phyloP scores from a whole-genome alignment of 1,140 invertebrate species.

The Tetraneura akinire region DNA sequence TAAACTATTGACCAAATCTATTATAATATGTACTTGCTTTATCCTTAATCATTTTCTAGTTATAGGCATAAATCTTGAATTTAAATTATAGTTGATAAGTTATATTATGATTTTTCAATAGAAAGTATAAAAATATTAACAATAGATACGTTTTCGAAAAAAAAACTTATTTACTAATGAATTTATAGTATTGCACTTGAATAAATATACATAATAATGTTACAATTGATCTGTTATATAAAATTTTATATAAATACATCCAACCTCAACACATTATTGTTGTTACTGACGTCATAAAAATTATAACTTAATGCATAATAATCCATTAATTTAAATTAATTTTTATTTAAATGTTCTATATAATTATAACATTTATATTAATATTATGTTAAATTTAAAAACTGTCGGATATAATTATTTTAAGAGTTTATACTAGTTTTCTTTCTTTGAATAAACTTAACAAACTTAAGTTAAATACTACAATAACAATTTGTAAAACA shows the following conservation, averaged over 20 bases:
- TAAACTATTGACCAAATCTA: neutral
- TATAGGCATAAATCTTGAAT: neutral
- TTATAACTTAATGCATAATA: neutral
- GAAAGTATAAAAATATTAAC: slow-evolving; percentile 1
- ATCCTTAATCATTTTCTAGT: neutral
- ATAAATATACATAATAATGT: slow-evolving; percentile 28
- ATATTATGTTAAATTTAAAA: no score
- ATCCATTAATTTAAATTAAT: neutral
- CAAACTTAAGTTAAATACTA: no score
- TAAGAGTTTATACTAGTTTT: no score
- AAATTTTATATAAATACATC: slow-evolving; percentile 6
- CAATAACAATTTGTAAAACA: no score
- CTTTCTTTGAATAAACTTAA: no score
- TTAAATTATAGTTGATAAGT: slow-evolving; percentile 3
- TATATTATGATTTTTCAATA: neutral
- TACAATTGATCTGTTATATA: slow-evolving; percentile 32
- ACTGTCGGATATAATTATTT: no score
- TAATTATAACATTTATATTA: no score
- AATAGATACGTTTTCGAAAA: slow-evolving; percentile 11
- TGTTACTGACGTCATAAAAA: slow-evolving; percentile 10
- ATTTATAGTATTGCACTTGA: slow-evolving; percentile 29
- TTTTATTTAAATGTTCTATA: no score
- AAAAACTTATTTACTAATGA: slow-evolving; percentile 12
- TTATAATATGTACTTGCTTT: neutral
- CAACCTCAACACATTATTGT: slow-evolving; percentile 3